Conservation (phyloP, 2,113 vertebrate species). For the Saguinus imperator region DNA sequence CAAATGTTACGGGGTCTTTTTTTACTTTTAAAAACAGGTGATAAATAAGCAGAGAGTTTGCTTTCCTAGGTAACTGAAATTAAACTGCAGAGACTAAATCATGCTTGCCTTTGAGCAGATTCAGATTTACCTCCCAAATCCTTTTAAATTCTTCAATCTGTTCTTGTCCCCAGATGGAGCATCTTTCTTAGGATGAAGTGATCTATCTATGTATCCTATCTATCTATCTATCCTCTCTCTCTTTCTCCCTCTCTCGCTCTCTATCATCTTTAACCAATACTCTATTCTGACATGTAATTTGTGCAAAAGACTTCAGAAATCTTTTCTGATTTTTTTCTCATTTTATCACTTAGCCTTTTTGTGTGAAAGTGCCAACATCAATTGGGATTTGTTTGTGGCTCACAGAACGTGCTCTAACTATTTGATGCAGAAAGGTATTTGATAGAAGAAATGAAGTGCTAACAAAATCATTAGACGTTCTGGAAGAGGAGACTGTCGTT, state of each 20-base stretch:
- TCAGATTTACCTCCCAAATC: background rate
- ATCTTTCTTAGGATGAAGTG: background rate
- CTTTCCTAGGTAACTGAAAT: background rate
- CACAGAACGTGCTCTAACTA: background rate
- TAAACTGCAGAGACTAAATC: background rate
- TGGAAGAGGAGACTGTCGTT: background rate
- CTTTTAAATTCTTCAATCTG: background rate
- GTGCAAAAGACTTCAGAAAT: conserved; percentile 17
- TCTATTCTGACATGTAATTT: background rate
- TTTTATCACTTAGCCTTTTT: background rate
- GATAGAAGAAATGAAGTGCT: background rate
- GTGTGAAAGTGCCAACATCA: background rate
- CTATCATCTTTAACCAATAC: background rate
- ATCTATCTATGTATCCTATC: background rate
- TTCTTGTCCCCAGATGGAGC: background rate
- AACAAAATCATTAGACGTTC: background rate
- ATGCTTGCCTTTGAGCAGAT: background rate
- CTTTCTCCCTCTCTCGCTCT: background rate
- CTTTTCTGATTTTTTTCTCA: background rate
- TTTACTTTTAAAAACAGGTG: background rate
- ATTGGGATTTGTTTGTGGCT: background rate
- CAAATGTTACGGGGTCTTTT: background rate
- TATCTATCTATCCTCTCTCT: too few species aligned
- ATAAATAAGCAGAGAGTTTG: background rate
- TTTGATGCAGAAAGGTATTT: background rate